Evolutionary conservation across 2,888 invertebrate genomes (phyloP).

Genomic region (Latheticus oryzae): DNA sequence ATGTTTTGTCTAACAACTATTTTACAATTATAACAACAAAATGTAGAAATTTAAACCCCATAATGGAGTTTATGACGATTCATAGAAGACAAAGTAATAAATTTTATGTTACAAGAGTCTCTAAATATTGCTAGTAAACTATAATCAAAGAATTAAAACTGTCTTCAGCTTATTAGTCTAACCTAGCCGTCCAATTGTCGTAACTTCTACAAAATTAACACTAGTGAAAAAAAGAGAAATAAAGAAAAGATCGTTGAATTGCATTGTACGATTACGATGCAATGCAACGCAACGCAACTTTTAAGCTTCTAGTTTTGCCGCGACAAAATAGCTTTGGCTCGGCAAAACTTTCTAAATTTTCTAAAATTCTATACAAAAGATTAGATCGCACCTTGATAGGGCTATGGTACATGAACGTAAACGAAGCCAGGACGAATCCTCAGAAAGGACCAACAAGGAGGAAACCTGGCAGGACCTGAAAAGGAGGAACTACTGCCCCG

Average conservation of each 20-base stretch:
- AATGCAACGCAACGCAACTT: conserved; percentile 20
- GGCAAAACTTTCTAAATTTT: conserved; percentile 26
- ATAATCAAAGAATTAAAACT: conserved; percentile 18
- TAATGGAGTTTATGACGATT: conserved; percentile 17
- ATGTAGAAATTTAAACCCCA: conserved; percentile 16
- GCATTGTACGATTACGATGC: conserved; percentile 8
- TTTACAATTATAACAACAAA: conserved; percentile 33
- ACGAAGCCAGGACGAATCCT: conserved; percentile 63
- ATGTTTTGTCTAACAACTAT: conserved; percentile 31
- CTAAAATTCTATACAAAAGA: conserved; percentile 56
- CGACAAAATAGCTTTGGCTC: conserved; percentile 8
- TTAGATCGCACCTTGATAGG: conserved; percentile 63
- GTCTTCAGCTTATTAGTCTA: conserved; percentile 24
- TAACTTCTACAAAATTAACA: conserved; percentile 20
- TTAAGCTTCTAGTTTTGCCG: conserved; percentile 5
- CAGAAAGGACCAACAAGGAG: conserved; percentile 63
- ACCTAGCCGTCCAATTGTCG: conserved; percentile 16
- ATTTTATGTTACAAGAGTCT: conserved; percentile 11
- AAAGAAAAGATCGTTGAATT: conserved; percentile 9
- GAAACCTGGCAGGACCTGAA: conserved; percentile 63
- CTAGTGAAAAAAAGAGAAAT: conserved; percentile 13
- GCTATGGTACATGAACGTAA: conserved; percentile 62
- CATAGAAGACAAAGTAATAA: conserved; percentile 22
- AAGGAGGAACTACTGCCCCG: conserved; percentile 65
- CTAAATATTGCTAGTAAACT: conserved; percentile 21